Conservation (phyloP, 2,797 vertebrate species). For the Chelon labrosus region DNA sequence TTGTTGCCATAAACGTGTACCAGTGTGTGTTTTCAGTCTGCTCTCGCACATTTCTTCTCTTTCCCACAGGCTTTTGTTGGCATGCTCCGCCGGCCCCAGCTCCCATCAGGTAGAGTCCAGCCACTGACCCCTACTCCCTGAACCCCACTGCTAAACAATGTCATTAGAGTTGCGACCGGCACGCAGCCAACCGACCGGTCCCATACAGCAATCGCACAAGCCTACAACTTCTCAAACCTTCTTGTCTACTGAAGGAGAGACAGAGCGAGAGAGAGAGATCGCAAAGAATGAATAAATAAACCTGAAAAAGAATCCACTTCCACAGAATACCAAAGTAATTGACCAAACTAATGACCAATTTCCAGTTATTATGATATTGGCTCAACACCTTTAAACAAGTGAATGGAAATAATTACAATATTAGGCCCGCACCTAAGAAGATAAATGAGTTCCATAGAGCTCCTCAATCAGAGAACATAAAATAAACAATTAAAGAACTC, state of each 20-base stretch:
- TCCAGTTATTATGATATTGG: constrained; percentile 17
- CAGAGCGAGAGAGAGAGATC: neutral
- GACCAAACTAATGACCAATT: constrained; percentile 17
- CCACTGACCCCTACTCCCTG: constrained; percentile 71
- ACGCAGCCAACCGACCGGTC: constrained; percentile 62
- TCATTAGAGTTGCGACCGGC: constrained; percentile 75
- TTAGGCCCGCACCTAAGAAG: neutral
- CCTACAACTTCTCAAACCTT: constrained; percentile 64
- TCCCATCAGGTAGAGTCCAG: constrained; percentile 78
- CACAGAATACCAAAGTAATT: constrained; percentile 32
- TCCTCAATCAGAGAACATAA: neutral
- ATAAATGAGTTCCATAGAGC: neutral
- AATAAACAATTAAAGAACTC: neutral
- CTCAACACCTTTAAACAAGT: constrained; percentile 4
- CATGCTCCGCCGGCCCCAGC: constrained; percentile 52
- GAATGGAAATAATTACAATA: neutral
- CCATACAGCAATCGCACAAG: constrained; percentile 72
- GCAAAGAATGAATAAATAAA: constrained; percentile 19
- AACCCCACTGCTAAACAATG: constrained; percentile 82
- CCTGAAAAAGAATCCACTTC: constrained; percentile 25
- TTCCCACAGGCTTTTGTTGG: constrained; percentile 73
- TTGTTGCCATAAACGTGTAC: constrained; percentile 50
- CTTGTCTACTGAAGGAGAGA: constrained; percentile 51
- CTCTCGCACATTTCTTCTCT: constrained; percentile 31
- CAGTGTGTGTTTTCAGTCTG: constrained; percentile 47